Evolutionary conservation across 2,797 vertebrate genomes (phyloP), one percentile per base, ranked within the genome.

Genomic region (Thamnophis elegans): DNA sequence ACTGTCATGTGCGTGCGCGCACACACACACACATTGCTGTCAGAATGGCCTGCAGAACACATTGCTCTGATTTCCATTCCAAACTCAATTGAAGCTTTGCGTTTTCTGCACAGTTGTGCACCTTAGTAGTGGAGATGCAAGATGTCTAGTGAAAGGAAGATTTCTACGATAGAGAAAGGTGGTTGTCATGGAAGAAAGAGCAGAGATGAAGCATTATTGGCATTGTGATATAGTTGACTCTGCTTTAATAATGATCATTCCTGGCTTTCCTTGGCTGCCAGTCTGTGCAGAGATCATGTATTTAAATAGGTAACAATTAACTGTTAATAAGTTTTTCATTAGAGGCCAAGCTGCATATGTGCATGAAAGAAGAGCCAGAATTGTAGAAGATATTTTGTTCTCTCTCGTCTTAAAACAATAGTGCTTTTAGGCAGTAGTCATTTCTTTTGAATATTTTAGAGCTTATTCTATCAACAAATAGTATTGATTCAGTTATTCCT

Each of bases 281-380:
- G 92, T 92, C 55, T 9, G 32, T 85, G 87, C 62, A 92, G 91
- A 93, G 96, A 95, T 96, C 90, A 5, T 60, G 94, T 96, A 93
- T 96, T 95, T 92, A 91, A 93, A 90, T 95, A 92, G 93, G 93
- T 96, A 96, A 95, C 97, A 96, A 97, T 96, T 95, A 96, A 95
- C 95, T 95, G 94, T 96, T 96, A 96, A 94, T 95, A 95, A 96
- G 94, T 94, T 97, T 96, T 96, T 95, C 94, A 94, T 92, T 95
- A 88, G 92, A 94, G 89, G 92, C 94, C 88, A 28, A 0, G 58
- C 18, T 94, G 58, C 36, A 36, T 89, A 89, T 87, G 93, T 92
- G 54, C 54, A 89, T 53, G 20, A 65, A 93, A 93, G 82, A 82
- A 42, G 89, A 59, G 28, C 28, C 25, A 58, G n/a, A 54, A n/a